phyloP scores from a whole-genome alignment of 1,140 invertebrate species.

The Charaxes varanes region DNA sequence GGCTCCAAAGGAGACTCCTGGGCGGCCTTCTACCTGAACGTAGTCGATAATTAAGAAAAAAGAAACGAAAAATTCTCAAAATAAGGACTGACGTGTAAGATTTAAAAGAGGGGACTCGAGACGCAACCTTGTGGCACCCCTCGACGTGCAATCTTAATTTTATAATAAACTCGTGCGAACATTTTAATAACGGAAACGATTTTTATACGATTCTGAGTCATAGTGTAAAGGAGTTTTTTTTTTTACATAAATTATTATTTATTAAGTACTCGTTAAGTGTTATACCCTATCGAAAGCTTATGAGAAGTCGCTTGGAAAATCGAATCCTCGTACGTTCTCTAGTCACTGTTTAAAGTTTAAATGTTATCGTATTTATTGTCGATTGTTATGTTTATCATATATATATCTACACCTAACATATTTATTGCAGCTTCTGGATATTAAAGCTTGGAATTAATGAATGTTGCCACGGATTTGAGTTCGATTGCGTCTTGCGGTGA shows the following conservation, averaged over 20 bases:
- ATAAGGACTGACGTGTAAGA: constrained; percentile 36
- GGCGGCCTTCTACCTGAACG: constrained; percentile 91
- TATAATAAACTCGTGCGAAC: constrained; percentile 29
- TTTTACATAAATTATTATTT: constrained; percentile 57
- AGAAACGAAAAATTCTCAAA: constrained; percentile 9
- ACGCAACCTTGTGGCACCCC: constrained; percentile 36
- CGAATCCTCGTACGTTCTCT: constrained; percentile 48
- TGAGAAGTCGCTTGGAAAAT: constrained; percentile 47
- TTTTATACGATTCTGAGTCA: constrained; percentile 68
- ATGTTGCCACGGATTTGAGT: constrained; percentile 35
- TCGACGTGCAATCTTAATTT: constrained; percentile 8
- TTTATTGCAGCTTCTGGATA: constrained; percentile 51
- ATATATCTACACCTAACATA: constrained; percentile 56
- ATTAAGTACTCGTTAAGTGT: constrained; percentile 65
- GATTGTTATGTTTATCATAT: constrained; percentile 45
- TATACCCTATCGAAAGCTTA: constrained; percentile 65
- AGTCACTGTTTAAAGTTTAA: constrained; percentile 60
- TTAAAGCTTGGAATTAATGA: constrained; percentile 61
- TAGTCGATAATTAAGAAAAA: constrained; percentile 67
- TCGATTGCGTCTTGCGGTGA: constrained; percentile 18
- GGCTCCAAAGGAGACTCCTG: constrained; percentile 88
- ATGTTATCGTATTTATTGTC: constrained; percentile 52
- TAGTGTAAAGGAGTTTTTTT: constrained; percentile 59
- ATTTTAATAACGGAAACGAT: constrained; percentile 46
- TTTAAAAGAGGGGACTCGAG: constrained; percentile 28